These are phyloP conservation scores for Hyperopisus bebe DNA, from an alignment of 2,113 vertebrate genomes.

Conservation along the genomic window DNA sequence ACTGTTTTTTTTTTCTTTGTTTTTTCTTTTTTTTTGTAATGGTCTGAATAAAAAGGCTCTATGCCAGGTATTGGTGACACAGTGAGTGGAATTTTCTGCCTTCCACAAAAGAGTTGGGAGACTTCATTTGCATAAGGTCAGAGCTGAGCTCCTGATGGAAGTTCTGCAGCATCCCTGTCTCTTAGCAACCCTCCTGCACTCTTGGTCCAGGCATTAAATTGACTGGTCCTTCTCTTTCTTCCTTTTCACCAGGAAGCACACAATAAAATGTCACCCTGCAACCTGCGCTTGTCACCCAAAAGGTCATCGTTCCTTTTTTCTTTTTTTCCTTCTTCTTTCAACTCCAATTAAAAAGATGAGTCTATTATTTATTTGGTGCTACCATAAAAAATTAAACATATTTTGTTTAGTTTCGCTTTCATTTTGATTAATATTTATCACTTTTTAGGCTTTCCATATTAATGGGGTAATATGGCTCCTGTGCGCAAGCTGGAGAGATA, in stretches of 20 bases:
- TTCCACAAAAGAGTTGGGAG: slow-evolving; percentile 77
- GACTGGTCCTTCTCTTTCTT: slow-evolving; percentile 81
- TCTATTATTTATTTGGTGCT: slow-evolving; percentile 56
- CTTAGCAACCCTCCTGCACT: slow-evolving; percentile 88
- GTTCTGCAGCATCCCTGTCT: slow-evolving; percentile 91
- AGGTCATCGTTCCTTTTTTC: slow-evolving; percentile 72
- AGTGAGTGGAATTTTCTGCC: slow-evolving; percentile 77
- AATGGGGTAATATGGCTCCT: not conserved
- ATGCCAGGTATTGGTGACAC: slow-evolving; percentile 85
- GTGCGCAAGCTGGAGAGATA: slow-evolving; percentile 62
- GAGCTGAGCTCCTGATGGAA: slow-evolving; percentile 81
- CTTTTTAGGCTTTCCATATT: slow-evolving; percentile 18
- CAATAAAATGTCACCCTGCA: slow-evolving; percentile 89
- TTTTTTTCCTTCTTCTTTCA: slow-evolving; percentile 54
- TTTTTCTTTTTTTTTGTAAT: slow-evolving; percentile 35
- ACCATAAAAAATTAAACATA: slow-evolving; percentile 10
- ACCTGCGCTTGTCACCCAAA: slow-evolving; percentile 84
- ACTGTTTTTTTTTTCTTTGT: not conserved
- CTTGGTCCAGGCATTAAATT: slow-evolving; percentile 86
- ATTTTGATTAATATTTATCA: slow-evolving; percentile 65
- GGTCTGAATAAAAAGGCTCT: slow-evolving; percentile 75
- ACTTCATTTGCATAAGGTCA: slow-evolving; percentile 88
- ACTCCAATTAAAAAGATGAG: slow-evolving; percentile 71
- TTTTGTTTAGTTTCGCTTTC: slow-evolving; percentile 40
- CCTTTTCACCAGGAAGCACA: slow-evolving; percentile 74